Base-by-base conservation (phyloP, 2,113 vertebrate species). In the Xenopus borealis region DNA sequence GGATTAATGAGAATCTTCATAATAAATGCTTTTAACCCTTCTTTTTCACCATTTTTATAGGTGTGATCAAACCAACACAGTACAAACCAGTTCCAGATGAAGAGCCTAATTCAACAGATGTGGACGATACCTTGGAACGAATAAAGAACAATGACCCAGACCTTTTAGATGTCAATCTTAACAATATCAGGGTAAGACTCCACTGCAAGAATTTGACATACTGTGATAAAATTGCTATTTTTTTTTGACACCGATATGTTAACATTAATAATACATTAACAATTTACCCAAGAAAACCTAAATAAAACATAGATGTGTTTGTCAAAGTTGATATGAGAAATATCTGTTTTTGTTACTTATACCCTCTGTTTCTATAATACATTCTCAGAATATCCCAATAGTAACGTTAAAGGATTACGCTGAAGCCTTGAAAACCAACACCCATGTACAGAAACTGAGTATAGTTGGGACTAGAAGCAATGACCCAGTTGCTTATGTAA, bases 41-140 rank as follows among this genome's bases (percentile, higher is more conserved):
- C 33, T 40, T 40, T 40, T 40, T n/a, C 1, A 1, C 23, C 0
- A 1, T 18, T 10, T 52, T 59, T 4, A 27, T 81, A 99, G 97
- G 97, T 87, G 96, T 99, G 78, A 98, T 99, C 85, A 96, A 99
- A 84, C 95, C 94, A 62, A 93, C 96, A 11, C 92, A 96, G 65
- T 99, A 99, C 78, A 99, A 99, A 82, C 92, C 92, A 11, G 93
- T 99, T 80, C 97, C 97, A 0, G 97, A 99, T 27, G 97, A 99
- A 82, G 88, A 94, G 75, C 97, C 97, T 0, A 99, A 99, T 76
- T 89, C 95, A 33, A 99, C 97, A 0, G 91, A 99, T 0, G 90
- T 99, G 58, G 97, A 98, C 71, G 92, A 97, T 78, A 98, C 97
- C 0, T 87, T 98, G 80, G 82, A 90, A 85, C 88, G 84, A 80